A percentile compares a stretch with the other conserved stretches of the same genome.
Evolutionary conservation across 1,140 invertebrate genomes (phyloP).

Genomic region (Theocolax elegans): DNA sequence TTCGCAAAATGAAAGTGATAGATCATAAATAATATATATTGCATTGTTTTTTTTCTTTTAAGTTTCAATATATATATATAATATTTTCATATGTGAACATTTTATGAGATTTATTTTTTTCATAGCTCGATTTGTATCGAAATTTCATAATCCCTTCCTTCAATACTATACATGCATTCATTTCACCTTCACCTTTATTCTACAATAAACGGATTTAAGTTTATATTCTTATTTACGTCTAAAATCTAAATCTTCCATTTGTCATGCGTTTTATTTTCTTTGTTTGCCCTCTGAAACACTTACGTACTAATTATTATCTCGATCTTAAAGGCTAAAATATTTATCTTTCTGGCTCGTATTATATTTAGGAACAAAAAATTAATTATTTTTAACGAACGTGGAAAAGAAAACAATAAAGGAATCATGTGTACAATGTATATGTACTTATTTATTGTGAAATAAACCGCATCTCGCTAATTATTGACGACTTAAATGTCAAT

Average conservation of each 20-base stretch:
- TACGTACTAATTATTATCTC: slow-evolving; percentile 67
- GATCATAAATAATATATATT: slow-evolving; percentile 52
- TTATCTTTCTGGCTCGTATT: slow-evolving; percentile 35
- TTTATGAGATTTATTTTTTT: slow-evolving; percentile 12
- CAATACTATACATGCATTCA: neutral
- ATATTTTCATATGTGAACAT: slow-evolving; percentile 15
- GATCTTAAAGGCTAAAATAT: slow-evolving; percentile 50
- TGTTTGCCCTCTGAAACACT: slow-evolving; percentile 51
- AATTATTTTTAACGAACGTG: neutral
- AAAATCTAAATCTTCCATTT: slow-evolving; percentile 8
- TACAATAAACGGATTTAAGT: slow-evolving; percentile 28
- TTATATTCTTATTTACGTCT: slow-evolving; percentile 28
- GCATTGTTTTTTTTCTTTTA: slow-evolving; percentile 3
- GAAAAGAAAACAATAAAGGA: neutral
- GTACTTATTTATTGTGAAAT: too few relatives aligned
- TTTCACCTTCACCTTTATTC: slow-evolving; percentile 10
- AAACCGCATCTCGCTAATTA: too few relatives aligned
- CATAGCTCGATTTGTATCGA: neutral
- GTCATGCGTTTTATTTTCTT: slow-evolving; percentile 25
- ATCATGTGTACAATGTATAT: slow-evolving; percentile 17
- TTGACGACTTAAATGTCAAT: too few relatives aligned
- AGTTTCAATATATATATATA: neutral
- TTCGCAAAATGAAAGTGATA: slow-evolving; percentile 50
- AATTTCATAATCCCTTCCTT: neutral
- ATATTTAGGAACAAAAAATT: slow-evolving; percentile 37